Percentiles rank a stretch among this genome's conserved stretches.
These are phyloP conservation scores for Alitta virens DNA, from an alignment of 2,888 invertebrate species.

Conservation along the genomic window DNA sequence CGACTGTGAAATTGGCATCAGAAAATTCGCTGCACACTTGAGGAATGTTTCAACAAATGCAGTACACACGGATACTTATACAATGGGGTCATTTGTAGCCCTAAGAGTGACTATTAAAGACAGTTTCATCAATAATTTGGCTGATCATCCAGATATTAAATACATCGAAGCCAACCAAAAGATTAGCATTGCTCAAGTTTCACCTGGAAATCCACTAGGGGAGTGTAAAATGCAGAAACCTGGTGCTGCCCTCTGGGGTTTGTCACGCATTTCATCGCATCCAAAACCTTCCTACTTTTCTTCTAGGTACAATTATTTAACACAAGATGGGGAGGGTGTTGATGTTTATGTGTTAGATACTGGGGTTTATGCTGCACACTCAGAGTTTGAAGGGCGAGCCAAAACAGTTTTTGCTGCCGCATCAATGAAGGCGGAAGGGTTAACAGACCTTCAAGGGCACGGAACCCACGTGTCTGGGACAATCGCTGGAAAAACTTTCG, in stretches of 20 bases:
- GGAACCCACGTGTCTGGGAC: slow-evolving; percentile 20
- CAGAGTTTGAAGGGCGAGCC: slow-evolving; percentile 15
- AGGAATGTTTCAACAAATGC: too few species aligned
- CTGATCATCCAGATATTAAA: background rate
- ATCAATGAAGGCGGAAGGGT: background rate
- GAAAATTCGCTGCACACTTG: too few species aligned
- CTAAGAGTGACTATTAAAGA: background rate
- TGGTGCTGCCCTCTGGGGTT: slow-evolving; percentile 5
- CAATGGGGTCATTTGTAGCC: slow-evolving; percentile 1
- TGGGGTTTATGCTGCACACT: slow-evolving; percentile 9
- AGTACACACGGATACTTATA: background rate
- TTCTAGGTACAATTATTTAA: background rate
- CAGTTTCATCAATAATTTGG: background rate
- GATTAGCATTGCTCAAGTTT: background rate
- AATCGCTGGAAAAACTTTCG: slow-evolving; percentile 16
- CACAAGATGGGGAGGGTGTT: slow-evolving; percentile 8
- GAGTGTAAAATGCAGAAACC: background rate
- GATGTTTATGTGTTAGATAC: slow-evolving; percentile 19
- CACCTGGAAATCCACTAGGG: background rate
- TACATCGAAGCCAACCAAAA: slow-evolving; percentile 6
- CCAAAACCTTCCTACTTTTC: background rate
- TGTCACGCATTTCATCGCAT: background rate
- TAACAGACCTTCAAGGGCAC: slow-evolving; percentile 13
- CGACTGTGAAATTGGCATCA: too few species aligned
- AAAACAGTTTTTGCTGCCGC: background rate